Conservation (phyloP, 1,140 invertebrate species). For the Gonioctena quinquepunctata region DNA sequence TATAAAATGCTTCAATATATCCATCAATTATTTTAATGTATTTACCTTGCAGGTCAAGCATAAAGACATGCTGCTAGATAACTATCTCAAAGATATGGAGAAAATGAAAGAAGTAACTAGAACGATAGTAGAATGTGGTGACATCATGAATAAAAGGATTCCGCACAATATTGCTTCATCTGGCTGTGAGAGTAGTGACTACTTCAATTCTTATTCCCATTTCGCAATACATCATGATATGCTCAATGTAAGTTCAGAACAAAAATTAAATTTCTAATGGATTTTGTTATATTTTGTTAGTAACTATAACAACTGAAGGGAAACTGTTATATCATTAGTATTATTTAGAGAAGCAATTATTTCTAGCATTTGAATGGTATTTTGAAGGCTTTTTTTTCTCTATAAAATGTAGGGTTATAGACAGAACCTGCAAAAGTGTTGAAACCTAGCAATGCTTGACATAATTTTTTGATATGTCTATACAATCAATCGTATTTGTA, state of each 20-base stretch:
- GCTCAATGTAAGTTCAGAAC: conserved; percentile 67
- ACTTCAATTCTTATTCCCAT: conserved; percentile 96
- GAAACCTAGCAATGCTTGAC: too few relatives aligned
- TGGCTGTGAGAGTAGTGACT: conserved; percentile 68
- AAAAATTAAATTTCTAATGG: neutral
- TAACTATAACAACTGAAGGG: too few relatives aligned
- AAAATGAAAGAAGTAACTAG: conserved; percentile 67
- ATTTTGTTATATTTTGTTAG: neutral
- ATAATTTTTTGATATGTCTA: too few relatives aligned
- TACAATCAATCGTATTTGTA: too few relatives aligned
- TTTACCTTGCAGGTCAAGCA: conserved; percentile 60
- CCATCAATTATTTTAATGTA: neutral
- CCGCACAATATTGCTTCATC: conserved; percentile 59
- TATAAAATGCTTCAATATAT: neutral
- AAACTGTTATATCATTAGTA: too few relatives aligned
- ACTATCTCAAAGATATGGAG: conserved; percentile 65
- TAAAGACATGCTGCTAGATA: conserved; percentile 61
- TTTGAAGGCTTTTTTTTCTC: too few relatives aligned
- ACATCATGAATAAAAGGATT: conserved; percentile 46
- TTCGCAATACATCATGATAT: conserved; percentile 98
- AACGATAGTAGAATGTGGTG: conserved; percentile 53
- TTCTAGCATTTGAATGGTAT: too few relatives aligned
- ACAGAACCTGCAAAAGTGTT: too few relatives aligned
- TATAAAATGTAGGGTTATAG: too few relatives aligned
- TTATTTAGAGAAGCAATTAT: too few relatives aligned